A percentile compares a stretch with the other conserved stretches of the same genome.
Evolutionary conservation across 2,888 invertebrate genomes (phyloP).

Genomic region (Eudasyphora cyanicolor): DNA sequence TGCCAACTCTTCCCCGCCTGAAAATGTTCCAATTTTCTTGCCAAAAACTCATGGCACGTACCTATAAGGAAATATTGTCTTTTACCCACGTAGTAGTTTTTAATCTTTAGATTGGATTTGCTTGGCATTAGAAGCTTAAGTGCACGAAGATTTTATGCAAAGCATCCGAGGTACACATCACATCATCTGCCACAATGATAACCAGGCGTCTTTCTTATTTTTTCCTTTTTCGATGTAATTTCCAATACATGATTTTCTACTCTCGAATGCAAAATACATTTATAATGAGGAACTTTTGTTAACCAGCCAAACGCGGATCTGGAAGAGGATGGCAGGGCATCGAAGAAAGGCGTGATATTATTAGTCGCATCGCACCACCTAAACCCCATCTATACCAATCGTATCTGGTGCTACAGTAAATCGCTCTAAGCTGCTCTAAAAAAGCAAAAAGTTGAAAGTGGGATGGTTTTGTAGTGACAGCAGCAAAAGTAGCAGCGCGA

Average conservation of each 20-base stretch:
- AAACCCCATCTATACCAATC: neutral
- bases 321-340: conserved; percentile 21
- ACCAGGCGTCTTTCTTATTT: neutral
- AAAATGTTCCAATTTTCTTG: neutral
- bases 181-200: neutral
- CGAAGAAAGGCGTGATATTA: conserved; percentile 30
- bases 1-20: neutral
- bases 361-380: neutral
- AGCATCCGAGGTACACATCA: neutral
- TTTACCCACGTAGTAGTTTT: conserved; percentile 46
- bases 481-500: neutral
- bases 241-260: neutral
- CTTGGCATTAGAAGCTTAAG: conserved; percentile 25
- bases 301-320: conserved; percentile 11
- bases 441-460: conserved; percentile 15
- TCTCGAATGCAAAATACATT: conserved; percentile 45
- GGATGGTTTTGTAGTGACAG: neutral
- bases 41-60: too few species aligned
- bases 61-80: neutral
- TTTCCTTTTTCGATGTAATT: neutral
- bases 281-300: conserved; percentile 27
- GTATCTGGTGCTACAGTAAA: conserved; percentile 11
- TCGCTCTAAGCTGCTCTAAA: conserved; percentile 7
- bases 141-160: conserved; percentile 7
- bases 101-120: conserved; percentile 43